phyloP scores from a whole-genome alignment of 2,888 invertebrate genomes.

The Anthoptus insignis region DNA sequence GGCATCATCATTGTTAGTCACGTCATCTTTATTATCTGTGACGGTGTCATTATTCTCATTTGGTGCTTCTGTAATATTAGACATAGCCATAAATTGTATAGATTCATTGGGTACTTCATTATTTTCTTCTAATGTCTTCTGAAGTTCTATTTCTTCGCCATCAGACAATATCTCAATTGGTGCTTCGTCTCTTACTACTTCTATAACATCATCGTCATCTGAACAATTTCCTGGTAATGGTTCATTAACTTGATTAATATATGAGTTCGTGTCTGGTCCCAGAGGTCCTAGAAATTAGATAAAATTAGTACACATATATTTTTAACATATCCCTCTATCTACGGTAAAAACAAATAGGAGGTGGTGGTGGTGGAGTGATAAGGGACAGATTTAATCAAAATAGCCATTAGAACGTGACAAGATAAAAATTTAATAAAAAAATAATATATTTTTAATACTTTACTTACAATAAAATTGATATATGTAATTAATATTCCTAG shows the following conservation, averaged over 20 bases:
- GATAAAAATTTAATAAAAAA: neutral
- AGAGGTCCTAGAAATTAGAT: slow-evolving; percentile 11
- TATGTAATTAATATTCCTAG: too few species aligned
- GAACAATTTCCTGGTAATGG: slow-evolving; percentile 58
- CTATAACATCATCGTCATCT: slow-evolving; percentile 81
- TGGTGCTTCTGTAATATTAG: slow-evolving; percentile 7
- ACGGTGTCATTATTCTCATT: slow-evolving; percentile 23
- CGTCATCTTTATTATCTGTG: slow-evolving; percentile 18
- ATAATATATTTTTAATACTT: neutral
- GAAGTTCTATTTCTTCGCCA: slow-evolving; percentile 71
- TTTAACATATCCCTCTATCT: neutral
- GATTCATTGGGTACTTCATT: slow-evolving; percentile 12
- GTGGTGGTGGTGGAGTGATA: too few species aligned
- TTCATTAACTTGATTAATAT: slow-evolving; percentile 30
- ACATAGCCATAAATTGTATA: slow-evolving; percentile 27
- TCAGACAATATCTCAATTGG: slow-evolving; percentile 81
- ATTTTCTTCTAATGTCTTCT: slow-evolving; percentile 51
- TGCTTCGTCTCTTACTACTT: slow-evolving; percentile 78
- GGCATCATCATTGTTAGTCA: slow-evolving; percentile 23
- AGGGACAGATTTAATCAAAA: neutral
- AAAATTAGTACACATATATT: slow-evolving; percentile 1
- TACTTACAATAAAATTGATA: too few species aligned
- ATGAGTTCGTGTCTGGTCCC: slow-evolving; percentile 30
- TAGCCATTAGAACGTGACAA: neutral
- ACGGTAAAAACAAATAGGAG: too few species aligned